Evolutionary conservation across 2,888 invertebrate species (phyloP), one percentile per base, ranked within the genome.

Genomic region (Mellilla xanthometata): DNA sequence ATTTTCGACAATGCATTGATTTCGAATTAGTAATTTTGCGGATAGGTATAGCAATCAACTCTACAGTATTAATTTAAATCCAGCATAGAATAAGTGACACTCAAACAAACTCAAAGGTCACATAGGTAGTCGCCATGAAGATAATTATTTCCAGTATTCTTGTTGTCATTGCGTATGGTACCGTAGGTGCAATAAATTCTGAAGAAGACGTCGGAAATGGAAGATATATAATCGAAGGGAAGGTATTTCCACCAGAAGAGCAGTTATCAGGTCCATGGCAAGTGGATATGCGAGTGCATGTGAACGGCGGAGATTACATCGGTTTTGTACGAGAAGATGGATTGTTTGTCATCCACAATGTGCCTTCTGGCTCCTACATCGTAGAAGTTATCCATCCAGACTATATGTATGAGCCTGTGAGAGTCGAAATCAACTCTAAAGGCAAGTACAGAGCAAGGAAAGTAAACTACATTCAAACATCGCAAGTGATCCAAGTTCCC

Each of bases 351-450:
- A 93, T 99, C 28, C 94, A 95, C 67, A 96, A 97, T 67, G 91
- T 99, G 0, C 95, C 96, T 0, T 94, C 95, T 0, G 98, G 98
- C 4, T 99, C 99, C 0, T 99, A 98, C 76, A 93, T 99, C 3
- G 92, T 99, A 0, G 99, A 99, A 89, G 93, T 98, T 5, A 88
- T 96, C 26, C 94, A 98, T 82, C 96, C 98, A 0, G 95, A 97
- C 71, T 97, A 94, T 70, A 92, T 95, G 55, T 99, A 98, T 76
- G 99, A 99, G 76, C 96, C 98, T 11, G 94, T 96, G 3, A 91
- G 99, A 51, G 98, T 99, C 1, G 99, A 99, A 88, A 98, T 99
- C 50, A 99, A 97, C 76, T 95, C 96, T 0, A 99, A 98, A 81
- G 99, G 99, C 26, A 99, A 99, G 83, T 96, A 96, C 68, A 92